Percentiles rank a stretch among this genome's conserved stretches.
These are phyloP conservation scores for Steatornis caripensis DNA, from an alignment of 2,113 vertebrate genomes.

Conservation along the genomic window DNA sequence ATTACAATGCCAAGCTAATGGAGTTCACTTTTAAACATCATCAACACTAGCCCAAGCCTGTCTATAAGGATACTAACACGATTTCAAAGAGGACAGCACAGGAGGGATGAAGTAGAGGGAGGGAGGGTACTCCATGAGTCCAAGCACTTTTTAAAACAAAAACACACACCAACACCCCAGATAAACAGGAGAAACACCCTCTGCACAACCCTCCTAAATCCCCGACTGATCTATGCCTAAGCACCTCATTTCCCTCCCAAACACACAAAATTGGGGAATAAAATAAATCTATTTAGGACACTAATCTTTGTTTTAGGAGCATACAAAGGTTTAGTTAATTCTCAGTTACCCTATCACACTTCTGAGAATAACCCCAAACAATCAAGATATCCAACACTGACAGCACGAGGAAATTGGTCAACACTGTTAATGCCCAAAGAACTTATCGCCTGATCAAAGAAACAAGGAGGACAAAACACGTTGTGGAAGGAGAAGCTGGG, in stretches of 20 bases:
- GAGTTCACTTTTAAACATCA: neutral
- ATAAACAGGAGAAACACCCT: neutral
- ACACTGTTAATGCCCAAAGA: neutral
- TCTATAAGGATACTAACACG: neutral
- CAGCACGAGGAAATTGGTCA: neutral
- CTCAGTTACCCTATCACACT: neutral
- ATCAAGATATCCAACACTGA: neutral
- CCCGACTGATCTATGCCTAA: neutral
- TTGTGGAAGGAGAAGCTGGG: neutral
- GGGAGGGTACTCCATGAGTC: neutral
- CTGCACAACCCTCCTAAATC: neutral
- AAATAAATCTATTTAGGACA: neutral
- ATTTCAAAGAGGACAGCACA: neutral
- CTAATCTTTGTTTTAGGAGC: neutral
- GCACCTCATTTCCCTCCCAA: neutral
- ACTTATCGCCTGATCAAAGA: neutral
- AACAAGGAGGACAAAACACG: neutral
- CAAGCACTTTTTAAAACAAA: neutral
- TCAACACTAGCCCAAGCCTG: neutral
- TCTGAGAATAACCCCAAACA: neutral
- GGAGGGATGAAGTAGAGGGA: neutral
- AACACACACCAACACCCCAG: neutral
- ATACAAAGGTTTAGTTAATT: neutral
- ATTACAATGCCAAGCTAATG: neutral
- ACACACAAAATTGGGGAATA: neutral